Base-by-base conservation (phyloP, 2,888 invertebrate species). In the Euspilapteryx auroguttella region DNA sequence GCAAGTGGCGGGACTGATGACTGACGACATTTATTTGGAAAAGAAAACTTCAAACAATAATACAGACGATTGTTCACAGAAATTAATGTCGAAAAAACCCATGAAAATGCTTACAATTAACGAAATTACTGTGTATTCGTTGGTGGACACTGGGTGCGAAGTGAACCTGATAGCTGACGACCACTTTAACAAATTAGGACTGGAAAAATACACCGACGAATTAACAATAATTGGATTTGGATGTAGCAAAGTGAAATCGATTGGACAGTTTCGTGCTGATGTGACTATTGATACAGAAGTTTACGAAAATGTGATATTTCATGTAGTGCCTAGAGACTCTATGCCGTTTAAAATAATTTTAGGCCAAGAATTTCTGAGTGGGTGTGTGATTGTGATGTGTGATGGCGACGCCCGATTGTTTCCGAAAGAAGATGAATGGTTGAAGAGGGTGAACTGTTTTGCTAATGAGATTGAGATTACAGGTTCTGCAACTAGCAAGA, bases 311-410 rank as follows among this genome's bases (percentile, higher is more conserved):
- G n/a, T n/a, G n/a, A n/a, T n/a, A 7, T 34, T 34, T 11, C 23
- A 34, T 32, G 14, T 36, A 4, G 24, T 34, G 12, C 24, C 29
- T 17, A 28, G 21, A 25, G 23, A 27, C n/a, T n/a, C 15, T 14
- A 31, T 36, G 27, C 34, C 33, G 2, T 34, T 29, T 27, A 13
- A 27, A 7, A 31, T 26, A 2, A 31, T 36, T 10, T 15, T 36
- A 8, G 36, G 32, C 4, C 34, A 32, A 14, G 17, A 22, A 4
- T 36, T 36, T 29, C 14, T 34, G 14, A n/a, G 12, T n/a, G n/a
- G n/a, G n/a, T n/a, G n/a, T n/a, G n/a, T n/a, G n/a, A n/a, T n/a
- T n/a, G n/a, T n/a, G n/a, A n/a, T n/a, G n/a, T n/a, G n/a, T n/a
- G n/a, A n/a, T n/a, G n/a, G n/a, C n/a, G n/a, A n/a, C n/a, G n/a